These are phyloP conservation scores for Malurus splendens DNA, from an alignment of 2,797 vertebrate species.

Conservation along the genomic window DNA sequence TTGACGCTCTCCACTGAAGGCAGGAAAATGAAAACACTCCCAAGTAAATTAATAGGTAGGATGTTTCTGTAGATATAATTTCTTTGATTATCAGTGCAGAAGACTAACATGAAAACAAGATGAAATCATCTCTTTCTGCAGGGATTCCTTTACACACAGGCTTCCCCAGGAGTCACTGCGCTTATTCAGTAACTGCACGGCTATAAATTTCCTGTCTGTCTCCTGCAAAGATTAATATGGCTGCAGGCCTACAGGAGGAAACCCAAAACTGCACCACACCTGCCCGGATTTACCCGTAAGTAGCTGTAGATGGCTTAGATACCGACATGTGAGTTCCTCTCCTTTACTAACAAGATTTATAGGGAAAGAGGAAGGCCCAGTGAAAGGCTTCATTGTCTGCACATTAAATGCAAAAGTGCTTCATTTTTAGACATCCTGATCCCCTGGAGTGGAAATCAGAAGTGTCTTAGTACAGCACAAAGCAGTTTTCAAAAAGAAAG, in stretches of 20 bases:
- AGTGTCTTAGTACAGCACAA: background rate
- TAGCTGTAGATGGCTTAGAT: constrained; percentile 25
- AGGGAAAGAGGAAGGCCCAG: background rate
- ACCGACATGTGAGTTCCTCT: constrained; percentile 2
- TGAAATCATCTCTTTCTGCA: background rate
- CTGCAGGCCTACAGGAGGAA: constrained; percentile 26
- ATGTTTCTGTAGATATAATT: background rate
- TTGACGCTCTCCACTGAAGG: background rate
- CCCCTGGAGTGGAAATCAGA: background rate
- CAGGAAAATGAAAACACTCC: background rate
- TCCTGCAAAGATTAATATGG: background rate
- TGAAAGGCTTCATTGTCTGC: constrained; percentile 9
- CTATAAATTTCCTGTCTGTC: constrained; percentile 35
- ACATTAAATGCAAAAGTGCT: background rate
- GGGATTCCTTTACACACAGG: background rate
- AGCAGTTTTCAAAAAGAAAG: background rate
- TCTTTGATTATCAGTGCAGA: background rate
- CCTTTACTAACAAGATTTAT: constrained; percentile 35
- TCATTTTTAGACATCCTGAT: background rate
- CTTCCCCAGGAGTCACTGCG: background rate
- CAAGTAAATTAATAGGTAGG: background rate
- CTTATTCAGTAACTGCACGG: constrained; percentile 3
- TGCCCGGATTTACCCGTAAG: background rate
- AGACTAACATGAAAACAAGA: background rate
- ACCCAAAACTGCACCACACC: background rate